Percentiles rank a stretch among this genome's conserved stretches.
phyloP scores from a whole-genome alignment of 2,797 vertebrate species.

The Muraenolepis orangiensis region DNA sequence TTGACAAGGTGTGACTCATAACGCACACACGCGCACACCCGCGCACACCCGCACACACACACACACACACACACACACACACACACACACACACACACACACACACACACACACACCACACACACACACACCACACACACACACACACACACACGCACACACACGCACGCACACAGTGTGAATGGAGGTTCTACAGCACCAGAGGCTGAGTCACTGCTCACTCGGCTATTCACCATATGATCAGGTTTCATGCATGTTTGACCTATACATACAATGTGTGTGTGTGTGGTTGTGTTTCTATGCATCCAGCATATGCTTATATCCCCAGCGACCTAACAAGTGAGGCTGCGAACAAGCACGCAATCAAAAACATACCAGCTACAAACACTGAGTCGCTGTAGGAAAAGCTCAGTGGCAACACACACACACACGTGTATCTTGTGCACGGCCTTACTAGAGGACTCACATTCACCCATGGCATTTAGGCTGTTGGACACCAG shows the following conservation, averaged over 20 bases:
- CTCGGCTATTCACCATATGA: background rate
- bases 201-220: background rate
- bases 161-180: background rate
- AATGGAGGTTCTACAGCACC: background rate
- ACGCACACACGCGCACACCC: background rate
- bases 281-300: background rate
- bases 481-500: no score
- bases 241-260: background rate
- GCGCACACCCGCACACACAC: no score
- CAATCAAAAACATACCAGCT: background rate
- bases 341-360: no score
- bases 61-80: no score
- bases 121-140: no score
- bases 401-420: no score
- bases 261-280: background rate
- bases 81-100: constrained; percentile 3
- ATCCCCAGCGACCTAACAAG: no score
- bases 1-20: constrained; percentile 29
- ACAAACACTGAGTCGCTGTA: background rate
- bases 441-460: no score
- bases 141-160: no score
- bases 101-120: no score
- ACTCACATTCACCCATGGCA: background rate
- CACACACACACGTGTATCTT: no score
- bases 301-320: no score